Conservation (phyloP, 2,888 invertebrate species). For the Calliopum simillimum region DNA sequence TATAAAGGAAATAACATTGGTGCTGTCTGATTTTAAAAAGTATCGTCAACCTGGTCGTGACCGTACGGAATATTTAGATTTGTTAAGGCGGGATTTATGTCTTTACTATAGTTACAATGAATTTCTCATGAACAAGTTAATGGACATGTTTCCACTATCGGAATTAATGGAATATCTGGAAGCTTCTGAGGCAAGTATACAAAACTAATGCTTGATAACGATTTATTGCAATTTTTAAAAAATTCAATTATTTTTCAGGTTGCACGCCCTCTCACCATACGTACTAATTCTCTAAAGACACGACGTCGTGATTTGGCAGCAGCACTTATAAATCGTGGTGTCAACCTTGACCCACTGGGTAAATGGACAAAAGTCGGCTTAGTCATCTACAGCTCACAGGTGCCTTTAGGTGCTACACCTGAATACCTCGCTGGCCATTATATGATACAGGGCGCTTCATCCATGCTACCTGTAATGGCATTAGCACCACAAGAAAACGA, state of each 20-base stretch:
- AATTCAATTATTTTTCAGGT: slow-evolving; percentile 49
- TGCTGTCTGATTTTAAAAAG: slow-evolving; percentile 82
- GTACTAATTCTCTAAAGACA: slow-evolving; percentile 95
- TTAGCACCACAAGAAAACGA: slow-evolving; percentile 97
- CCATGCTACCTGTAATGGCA: slow-evolving; percentile 97
- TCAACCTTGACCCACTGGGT: slow-evolving; percentile 97
- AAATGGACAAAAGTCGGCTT: slow-evolving; percentile 99
- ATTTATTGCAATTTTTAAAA: neutral
- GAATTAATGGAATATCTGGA: slow-evolving; percentile 95
- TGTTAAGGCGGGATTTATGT: slow-evolving; percentile 88
- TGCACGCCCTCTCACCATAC: slow-evolving; percentile 92
- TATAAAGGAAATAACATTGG: slow-evolving; percentile 85
- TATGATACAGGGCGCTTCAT: slow-evolving; percentile 95
- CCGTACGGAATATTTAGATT: slow-evolving; percentile 83
- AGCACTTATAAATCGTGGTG: slow-evolving; percentile 94
- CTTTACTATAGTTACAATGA: slow-evolving; percentile 97
- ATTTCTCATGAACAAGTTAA: slow-evolving; percentile 91
- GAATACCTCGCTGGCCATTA: slow-evolving; percentile 99
- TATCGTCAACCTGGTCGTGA: slow-evolving; percentile 77
- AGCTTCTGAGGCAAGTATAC: slow-evolving; percentile 83
- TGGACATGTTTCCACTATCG: slow-evolving; percentile 87
- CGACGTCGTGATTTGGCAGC: slow-evolving; percentile 93
- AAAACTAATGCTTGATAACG: neutral
- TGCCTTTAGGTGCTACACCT: slow-evolving; percentile 97
- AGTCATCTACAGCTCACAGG: slow-evolving; percentile 94